phyloP scores from a whole-genome alignment of 2,888 invertebrate species.

The Leistus spinibarbis region DNA sequence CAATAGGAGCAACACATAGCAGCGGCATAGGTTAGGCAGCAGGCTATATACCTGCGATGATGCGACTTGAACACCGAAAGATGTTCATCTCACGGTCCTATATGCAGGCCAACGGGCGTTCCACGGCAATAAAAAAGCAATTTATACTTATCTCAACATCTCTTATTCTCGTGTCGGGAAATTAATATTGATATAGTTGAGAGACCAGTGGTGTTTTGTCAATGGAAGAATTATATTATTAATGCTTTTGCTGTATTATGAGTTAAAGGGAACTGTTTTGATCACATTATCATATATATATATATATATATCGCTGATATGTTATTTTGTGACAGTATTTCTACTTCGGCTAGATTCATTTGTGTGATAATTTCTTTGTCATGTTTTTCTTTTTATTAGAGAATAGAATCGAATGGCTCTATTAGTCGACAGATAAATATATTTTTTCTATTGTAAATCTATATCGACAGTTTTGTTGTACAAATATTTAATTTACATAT shows the following conservation, averaged over 20 bases:
- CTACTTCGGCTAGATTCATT: neutral
- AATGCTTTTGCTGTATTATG: neutral
- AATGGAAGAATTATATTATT: neutral
- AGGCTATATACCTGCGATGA: neutral
- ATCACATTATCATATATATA: neutral
- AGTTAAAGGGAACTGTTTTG: neutral
- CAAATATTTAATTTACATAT: too few species aligned
- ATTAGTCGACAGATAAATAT: neutral
- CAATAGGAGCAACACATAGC: neutral
- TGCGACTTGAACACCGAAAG: neutral
- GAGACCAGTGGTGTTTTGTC: neutral
- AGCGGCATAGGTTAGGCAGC: neutral
- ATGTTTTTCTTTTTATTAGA: neutral
- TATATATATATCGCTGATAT: neutral
- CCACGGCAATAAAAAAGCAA: constrained; percentile 33
- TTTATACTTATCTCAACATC: constrained; percentile 34
- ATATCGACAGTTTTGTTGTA: too few species aligned
- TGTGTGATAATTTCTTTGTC: neutral
- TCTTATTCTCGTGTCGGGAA: constrained; percentile 19
- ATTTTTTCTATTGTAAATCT: neutral
- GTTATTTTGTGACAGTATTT: neutral
- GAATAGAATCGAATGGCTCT: neutral
- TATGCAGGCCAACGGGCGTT: constrained; percentile 11
- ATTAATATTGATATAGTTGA: constrained; percentile 23
- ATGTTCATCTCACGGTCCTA: neutral